Conservation (phyloP, 2,888 invertebrate genomes). For the Seira sanloemensis region DNA sequence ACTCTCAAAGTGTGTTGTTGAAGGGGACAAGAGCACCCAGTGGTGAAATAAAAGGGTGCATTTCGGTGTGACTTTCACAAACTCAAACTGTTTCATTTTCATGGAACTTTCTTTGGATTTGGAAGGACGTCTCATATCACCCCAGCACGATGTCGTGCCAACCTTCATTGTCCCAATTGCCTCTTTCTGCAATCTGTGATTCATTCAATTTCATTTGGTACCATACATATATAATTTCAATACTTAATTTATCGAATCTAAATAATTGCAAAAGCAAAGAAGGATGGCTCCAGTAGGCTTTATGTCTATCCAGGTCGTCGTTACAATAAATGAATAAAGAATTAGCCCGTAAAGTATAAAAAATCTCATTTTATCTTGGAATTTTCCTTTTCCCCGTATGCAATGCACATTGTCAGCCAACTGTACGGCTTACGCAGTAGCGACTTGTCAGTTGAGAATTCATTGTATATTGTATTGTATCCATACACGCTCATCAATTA, state of each 20-base stretch:
- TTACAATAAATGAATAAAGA: background rate
- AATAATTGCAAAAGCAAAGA: background rate
- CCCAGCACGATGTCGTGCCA: no score
- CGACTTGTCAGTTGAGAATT: background rate
- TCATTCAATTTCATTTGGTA: background rate
- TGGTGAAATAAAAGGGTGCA: no score
- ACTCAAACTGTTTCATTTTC: no score
- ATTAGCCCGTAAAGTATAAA: background rate
- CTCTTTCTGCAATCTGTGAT: background rate
- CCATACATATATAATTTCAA: background rate
- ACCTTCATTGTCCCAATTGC: no score
- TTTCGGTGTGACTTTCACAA: no score
- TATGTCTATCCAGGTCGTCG: background rate
- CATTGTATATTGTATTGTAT: background rate
- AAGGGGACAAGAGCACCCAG: no score
- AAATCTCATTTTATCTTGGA: no score
- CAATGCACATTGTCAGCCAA: no score
- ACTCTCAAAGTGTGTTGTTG: no score
- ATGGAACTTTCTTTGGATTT: background rate
- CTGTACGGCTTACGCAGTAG: no score
- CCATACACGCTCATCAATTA: conserved; percentile 8
- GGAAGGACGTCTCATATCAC: background rate
- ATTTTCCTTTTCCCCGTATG: no score
- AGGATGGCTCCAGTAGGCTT: background rate
- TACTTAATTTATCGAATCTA: background rate